Base-by-base conservation (phyloP, 1,140 invertebrate species). In the Heliconius melpomene region DNA sequence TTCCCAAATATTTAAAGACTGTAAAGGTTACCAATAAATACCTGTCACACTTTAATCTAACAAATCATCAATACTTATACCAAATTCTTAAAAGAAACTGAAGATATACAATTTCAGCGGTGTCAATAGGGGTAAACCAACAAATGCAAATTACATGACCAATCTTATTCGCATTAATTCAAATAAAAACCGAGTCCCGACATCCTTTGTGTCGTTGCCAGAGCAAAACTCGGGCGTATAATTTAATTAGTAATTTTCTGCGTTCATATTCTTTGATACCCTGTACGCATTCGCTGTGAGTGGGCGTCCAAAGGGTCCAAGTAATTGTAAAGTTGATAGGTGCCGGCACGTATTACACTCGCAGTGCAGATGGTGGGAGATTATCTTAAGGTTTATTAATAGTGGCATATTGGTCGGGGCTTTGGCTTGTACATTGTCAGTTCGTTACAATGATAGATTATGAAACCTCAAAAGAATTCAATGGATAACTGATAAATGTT, bases 161-260 rank as follows among this genome's bases (percentile, higher is more conserved):
- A 82, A 82, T 82, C 75, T 66, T 78, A 38, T 78, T 82, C 81
- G 78, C 81, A 82, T 82, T 79, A 80, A 82, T 82, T 77, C 75
- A 74, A 75, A 82, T 82, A 71, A 82, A 72, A 66, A 16, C 20
- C 16, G 60, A 54, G 60, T 16, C 75, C 13, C 54, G 36, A 77
- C 38, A 74, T 74, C 72, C 52, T 78, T 73, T 71, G 60, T 66
- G 26, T 66, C 60, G 26, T 29, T 66, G 60, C 60, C 26, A 29
- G 60, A 66, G 23, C 23, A 66, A 66, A 66, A 66, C 60, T 29
- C 23, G 29, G 60, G 60, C 60, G 23, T 29, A 29, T 29, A 66
- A 66, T 66, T 66, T 26, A 66, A 66, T 66, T 66, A 29, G 60
- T 66, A 66, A 66, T 66, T 23, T 9, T 26, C 60, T 66, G 23